These are phyloP conservation scores for Monochamus saltuarius DNA, from an alignment of 1,140 invertebrate species.

Conservation along the genomic window DNA sequence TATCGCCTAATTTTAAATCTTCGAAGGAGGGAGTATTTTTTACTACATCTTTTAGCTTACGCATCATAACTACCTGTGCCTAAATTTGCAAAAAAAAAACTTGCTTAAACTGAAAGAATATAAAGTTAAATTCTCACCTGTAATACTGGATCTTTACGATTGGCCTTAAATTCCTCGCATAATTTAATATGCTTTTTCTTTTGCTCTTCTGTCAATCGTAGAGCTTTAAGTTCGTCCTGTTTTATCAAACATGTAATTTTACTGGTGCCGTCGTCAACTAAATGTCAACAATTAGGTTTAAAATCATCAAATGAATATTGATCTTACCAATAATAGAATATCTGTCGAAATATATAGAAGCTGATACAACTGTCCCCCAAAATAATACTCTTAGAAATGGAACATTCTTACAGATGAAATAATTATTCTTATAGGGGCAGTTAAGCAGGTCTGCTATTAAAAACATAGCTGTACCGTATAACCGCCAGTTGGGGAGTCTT, in stretches of 20 bases:
- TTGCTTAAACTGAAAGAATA: not conserved
- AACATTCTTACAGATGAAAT: not conserved
- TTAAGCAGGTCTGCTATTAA: conserved; percentile 1
- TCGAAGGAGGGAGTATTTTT: not conserved
- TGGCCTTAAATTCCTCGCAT: not conserved
- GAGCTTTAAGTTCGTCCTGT: not conserved
- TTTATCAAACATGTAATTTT: conserved; percentile 12
- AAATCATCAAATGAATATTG: not conserved
- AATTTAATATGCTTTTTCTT: not conserved
- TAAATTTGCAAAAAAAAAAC: not conserved
- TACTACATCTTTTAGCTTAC: not conserved
- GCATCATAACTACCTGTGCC: not conserved
- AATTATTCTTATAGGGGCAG: not conserved
- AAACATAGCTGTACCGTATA: not conserved
- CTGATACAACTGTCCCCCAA: conserved; percentile 3
- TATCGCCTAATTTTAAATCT: conserved; percentile 10
- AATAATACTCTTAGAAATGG: not conserved
- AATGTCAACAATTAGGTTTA: not conserved
- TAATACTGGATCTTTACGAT: not conserved
- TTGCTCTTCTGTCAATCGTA: not conserved
- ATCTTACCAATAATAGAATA: conserved; percentile 6
- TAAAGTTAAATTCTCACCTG: too few species aligned
- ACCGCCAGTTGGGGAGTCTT: not conserved
- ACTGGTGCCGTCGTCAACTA: conserved; percentile 20
- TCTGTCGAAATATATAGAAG: not conserved